Percentiles rank a stretch among this genome's conserved stretches.
These are phyloP conservation scores for Steinernema khuongi DNA, from an alignment of 1,140 invertebrate species.

Conservation along the genomic window DNA sequence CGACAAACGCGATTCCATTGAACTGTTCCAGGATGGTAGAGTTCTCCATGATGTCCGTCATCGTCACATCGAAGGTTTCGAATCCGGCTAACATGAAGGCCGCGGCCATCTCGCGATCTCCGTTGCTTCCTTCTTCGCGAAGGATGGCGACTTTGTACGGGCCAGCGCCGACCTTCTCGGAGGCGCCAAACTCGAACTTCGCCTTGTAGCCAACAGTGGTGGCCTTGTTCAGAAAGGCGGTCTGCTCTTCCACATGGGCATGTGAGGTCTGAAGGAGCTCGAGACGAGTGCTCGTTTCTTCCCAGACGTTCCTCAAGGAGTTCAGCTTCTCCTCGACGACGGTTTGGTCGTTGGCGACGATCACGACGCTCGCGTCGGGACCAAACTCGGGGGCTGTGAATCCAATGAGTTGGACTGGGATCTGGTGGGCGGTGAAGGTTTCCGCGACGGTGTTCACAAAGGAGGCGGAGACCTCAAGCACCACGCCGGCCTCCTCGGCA, in stretches of 20 bases:
- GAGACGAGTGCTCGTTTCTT: conserved; percentile 85
- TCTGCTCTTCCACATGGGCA: conserved; percentile 73
- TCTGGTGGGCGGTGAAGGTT: conserved; percentile 63
- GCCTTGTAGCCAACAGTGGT: conserved; percentile 62
- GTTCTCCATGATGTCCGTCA: conserved; percentile 74
- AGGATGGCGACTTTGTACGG: conserved; percentile 77
- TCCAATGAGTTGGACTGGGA: conserved; percentile 70
- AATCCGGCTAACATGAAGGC: conserved; percentile 83
- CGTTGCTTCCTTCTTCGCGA: conserved; percentile 92
- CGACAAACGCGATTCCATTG: conserved; percentile 83
- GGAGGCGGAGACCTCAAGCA: conserved; percentile 72
- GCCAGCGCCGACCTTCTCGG: conserved; percentile 34
- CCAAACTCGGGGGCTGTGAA: conserved; percentile 64
- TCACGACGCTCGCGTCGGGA: conserved; percentile 65
- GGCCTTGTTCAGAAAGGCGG: conserved; percentile 42
- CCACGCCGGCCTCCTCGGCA: conserved; percentile 82
- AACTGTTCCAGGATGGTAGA: conserved; percentile 71
- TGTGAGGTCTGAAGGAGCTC: conserved; percentile 75
- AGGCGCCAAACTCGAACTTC: conserved; percentile 65
- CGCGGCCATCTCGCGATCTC: conserved; percentile 94
- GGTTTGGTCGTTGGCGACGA: conserved; percentile 65
- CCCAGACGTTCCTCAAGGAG: conserved; percentile 76
- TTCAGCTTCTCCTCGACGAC: conserved; percentile 68
- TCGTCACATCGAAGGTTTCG: conserved; percentile 80
- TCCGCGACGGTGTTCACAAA: conserved; percentile 66